A percentile compares a stretch with the other conserved stretches of the same genome.
Conservation (phyloP, 1,140 invertebrate genomes). For the Aphis gossypii region DNA sequence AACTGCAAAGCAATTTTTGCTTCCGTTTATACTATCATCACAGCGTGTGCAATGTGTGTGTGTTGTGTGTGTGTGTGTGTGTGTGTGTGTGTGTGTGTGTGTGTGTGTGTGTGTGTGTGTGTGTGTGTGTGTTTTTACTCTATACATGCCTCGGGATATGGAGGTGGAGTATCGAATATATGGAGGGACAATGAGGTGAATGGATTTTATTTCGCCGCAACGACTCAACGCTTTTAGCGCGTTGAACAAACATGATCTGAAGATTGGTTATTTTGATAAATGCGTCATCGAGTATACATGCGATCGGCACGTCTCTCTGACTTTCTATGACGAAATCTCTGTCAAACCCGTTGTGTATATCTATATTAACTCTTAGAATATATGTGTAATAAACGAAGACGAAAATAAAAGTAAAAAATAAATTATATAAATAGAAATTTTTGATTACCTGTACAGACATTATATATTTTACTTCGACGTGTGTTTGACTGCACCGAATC, state of each 20-base stretch:
- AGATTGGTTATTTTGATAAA: not conserved
- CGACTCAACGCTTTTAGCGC: conserved; percentile 30
- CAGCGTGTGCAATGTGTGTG: not conserved
- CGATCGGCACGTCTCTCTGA: not conserved
- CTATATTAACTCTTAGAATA: not conserved
- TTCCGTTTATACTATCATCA: conserved; percentile 40
- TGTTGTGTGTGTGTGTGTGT: not conserved
- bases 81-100: not conserved
- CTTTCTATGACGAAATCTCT: not conserved
- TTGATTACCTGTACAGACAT: not conserved
- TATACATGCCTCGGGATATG: not conserved
- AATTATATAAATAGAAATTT: not conserved
- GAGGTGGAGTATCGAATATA: not conserved
- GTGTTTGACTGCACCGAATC: not conserved
- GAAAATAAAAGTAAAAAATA: not conserved
- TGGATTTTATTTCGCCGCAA: conserved; percentile 31
- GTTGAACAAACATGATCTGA: conserved; percentile 29
- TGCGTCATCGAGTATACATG: not conserved
- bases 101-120: not conserved
- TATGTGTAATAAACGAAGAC: not conserved
- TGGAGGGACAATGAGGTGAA: not conserved
- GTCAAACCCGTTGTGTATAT: not conserved
- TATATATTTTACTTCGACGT: not conserved
- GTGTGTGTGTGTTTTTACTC: not conserved
- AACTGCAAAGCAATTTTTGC: conserved; percentile 47